These are phyloP conservation scores for Dinocampus coccinellae DNA, from an alignment of 2,888 invertebrate species.

Conservation along the genomic window DNA sequence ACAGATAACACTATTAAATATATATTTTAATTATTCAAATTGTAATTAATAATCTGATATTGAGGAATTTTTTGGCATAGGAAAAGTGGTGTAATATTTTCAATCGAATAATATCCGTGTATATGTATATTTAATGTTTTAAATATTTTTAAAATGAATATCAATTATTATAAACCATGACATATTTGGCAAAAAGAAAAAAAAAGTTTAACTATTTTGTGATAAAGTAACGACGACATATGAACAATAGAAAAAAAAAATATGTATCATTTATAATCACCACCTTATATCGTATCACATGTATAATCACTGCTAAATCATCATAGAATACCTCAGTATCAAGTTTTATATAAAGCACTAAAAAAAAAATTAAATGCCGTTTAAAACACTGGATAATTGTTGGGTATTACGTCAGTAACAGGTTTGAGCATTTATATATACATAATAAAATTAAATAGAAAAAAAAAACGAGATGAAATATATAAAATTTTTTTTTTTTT, in stretches of 20 bases:
- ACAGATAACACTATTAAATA: background rate
- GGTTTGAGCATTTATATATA: slow-evolving; percentile 42
- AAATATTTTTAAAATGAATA: no score
- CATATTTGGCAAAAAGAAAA: background rate
- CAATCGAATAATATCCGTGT: background rate
- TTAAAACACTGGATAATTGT: background rate
- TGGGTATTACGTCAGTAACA: slow-evolving; percentile 33
- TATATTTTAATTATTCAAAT: background rate
- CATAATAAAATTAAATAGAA: background rate
- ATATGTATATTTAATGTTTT: background rate
- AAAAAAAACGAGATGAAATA: background rate
- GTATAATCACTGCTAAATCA: no score
- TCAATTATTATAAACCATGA: no score
- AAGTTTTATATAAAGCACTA: background rate
- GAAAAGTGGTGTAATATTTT: background rate
- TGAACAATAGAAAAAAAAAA: no score
- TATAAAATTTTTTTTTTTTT: slow-evolving; percentile 39
- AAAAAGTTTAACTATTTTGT: background rate
- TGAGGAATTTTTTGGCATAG: background rate
- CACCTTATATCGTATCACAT: no score
- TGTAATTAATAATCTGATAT: background rate
- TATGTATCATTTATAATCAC: no score
- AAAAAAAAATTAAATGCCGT: background rate
- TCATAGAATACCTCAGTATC: no score
- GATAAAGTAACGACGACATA: no score